Evolutionary conservation across 2,113 vertebrate species (phyloP).

Genomic region (Phyllostomus hastatus): DNA sequence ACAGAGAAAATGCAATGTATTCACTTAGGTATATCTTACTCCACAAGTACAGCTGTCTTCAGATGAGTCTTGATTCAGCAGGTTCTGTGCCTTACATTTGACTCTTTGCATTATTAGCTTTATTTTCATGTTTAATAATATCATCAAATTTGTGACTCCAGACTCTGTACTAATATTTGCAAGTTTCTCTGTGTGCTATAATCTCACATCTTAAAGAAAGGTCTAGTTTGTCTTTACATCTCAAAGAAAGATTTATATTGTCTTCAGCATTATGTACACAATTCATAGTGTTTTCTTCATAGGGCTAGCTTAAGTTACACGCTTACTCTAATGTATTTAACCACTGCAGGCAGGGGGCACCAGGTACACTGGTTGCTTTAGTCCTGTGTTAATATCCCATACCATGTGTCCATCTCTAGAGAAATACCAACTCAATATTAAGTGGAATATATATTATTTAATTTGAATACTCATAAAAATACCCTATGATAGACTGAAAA

Average conservation of each 20-base stretch:
- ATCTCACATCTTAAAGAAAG: background rate
- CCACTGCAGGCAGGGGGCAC: too few relatives aligned
- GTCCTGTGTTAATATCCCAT: background rate
- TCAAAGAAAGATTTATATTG: background rate
- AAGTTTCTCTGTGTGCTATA: background rate
- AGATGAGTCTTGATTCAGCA: background rate
- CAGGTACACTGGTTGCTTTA: background rate
- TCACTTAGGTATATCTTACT: background rate
- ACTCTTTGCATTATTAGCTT: background rate
- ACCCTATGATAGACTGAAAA: background rate
- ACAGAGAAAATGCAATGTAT: background rate
- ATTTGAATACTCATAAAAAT: background rate
- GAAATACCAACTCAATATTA: background rate
- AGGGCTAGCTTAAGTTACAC: background rate
- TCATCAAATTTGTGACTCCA: background rate
- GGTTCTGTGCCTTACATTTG: background rate
- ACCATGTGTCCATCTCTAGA: background rate
- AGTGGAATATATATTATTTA: background rate
- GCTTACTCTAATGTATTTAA: background rate
- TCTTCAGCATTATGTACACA: background rate
- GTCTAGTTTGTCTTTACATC: too few relatives aligned
- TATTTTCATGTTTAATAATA: background rate
- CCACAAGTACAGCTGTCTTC: background rate
- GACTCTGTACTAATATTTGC: background rate
- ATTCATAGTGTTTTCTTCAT: background rate